These are phyloP conservation scores for Thamnophis sirtalis DNA, from an alignment of 2,113 vertebrate species.

Conservation along the genomic window DNA sequence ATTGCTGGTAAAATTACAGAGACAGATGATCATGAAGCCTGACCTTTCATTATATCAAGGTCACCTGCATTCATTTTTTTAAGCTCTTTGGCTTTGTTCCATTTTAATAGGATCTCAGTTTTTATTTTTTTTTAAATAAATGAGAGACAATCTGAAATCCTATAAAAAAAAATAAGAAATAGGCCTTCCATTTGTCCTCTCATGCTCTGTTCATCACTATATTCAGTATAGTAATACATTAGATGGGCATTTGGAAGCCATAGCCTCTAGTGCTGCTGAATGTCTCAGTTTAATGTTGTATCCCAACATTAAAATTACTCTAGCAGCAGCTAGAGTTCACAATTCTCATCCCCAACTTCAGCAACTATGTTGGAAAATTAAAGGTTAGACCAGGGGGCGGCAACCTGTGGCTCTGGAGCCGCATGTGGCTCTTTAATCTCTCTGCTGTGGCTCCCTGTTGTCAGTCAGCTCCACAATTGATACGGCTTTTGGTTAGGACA, in stretches of 20 bases:
- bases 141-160: conserved; percentile 35
- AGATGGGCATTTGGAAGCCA: background rate
- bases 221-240: background rate
- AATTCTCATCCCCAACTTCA: background rate
- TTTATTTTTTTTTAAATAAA: conserved; percentile 52
- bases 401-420: too few relatives aligned
- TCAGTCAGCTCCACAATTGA: too few relatives aligned
- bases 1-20: conserved; percentile 74
- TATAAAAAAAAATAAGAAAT: background rate
- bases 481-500: too few relatives aligned
- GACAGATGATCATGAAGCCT: conserved; percentile 60
- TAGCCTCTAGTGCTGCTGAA: background rate
- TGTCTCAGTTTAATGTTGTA: background rate
- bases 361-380: background rate
- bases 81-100: conserved; percentile 57
- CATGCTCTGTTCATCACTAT: background rate
- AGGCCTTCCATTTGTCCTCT: background rate
- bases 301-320: background rate
- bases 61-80: conserved; percentile 39
- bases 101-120: conserved; percentile 55
- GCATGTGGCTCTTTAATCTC: too few relatives aligned
- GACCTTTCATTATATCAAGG: conserved; percentile 70
- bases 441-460: too few relatives aligned
- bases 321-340: background rate
- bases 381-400: background rate